Percentiles rank a stretch among this genome's conserved stretches.
Conservation (phyloP, 2,113 vertebrate species). For the Tauraco erythrolophus region DNA sequence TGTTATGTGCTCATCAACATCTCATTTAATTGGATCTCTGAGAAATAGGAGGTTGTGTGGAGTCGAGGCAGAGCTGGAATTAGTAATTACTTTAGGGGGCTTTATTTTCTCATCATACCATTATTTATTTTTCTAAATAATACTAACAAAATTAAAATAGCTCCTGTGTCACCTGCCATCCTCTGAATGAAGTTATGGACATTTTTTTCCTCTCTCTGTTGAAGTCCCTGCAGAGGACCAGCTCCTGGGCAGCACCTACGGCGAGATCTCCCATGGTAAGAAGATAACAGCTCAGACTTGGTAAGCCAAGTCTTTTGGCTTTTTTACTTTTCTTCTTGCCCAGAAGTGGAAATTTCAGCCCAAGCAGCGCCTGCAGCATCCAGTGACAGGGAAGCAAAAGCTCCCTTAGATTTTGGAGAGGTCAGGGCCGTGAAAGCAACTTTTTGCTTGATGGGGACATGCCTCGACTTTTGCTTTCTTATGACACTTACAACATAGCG, state of each 20-base stretch:
- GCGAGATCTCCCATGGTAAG: constrained; percentile 55
- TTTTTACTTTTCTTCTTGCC: neutral
- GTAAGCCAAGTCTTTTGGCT: neutral
- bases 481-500: accelerated
- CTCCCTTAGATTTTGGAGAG: accelerated
- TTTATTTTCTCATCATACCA: accelerated
- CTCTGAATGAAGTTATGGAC: neutral
- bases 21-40: neutral
- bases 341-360: neutral
- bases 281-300: neutral
- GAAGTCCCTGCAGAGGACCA: neutral
- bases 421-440: neutral
- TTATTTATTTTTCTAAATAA: neutral
- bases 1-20: accelerated
- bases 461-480: neutral
- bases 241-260: neutral
- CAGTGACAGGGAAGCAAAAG: neutral
- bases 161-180: neutral
- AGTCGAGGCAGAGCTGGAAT: neutral
- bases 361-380: accelerated
- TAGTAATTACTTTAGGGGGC: accelerated
- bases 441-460: accelerated
- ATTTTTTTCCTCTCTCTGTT: neutral
- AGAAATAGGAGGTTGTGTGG: accelerated
- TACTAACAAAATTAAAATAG: neutral